Base-by-base conservation (phyloP, 1,140 invertebrate genomes). In the Megathymus violae region DNA sequence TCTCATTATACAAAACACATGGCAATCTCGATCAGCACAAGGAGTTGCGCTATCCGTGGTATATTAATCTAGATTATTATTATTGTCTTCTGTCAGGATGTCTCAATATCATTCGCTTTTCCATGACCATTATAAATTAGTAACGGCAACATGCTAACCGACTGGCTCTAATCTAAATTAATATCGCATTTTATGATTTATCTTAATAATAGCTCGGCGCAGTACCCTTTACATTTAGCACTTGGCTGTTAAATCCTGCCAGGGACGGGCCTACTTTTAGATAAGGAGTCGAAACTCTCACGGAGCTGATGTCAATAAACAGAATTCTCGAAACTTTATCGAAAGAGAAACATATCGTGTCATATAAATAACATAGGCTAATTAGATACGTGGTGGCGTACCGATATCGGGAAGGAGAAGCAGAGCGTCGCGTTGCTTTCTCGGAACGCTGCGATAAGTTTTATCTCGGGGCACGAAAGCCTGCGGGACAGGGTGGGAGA, bases 401-500 rank as follows among this genome's bases (percentile, higher is more conserved):
- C 25, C 22, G 51, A 17, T 65, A 62, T 64, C 63, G 67, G 44
- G 44, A 61, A 44, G 66, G n/a, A n/a, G n/a, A n/a, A n/a, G n/a
- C 65, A 48, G 58, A 43, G 65, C 62, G 52, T 67, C 59, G 60
- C 64, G 67, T 64, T 60, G 68, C 67, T 73, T 82, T 80, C 77
- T 80, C 63, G 65, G 64, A 77, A 71, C 64, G 41, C 15, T 51
- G 64, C 62, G 61, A 65, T 72, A 73, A 75, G 61, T 68, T 71
- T 76, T 72, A 80, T 77, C 79, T 76, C 62, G 63, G 67, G 69
- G 69, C 71, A 73, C 74, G 76, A 78, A 75, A 78, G 71, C 62
- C 74, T 71, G 65, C 72, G 62, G 71, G 69, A 69, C 65, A 69
- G 67, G n/a, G n/a, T n/a, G n/a, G n/a, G n/a, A n/a, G n/a, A n/a